Evolutionary conservation across 2,797 vertebrate species (phyloP), one percentile per base, ranked within the genome.

Genomic region (Lates japonicus): DNA sequence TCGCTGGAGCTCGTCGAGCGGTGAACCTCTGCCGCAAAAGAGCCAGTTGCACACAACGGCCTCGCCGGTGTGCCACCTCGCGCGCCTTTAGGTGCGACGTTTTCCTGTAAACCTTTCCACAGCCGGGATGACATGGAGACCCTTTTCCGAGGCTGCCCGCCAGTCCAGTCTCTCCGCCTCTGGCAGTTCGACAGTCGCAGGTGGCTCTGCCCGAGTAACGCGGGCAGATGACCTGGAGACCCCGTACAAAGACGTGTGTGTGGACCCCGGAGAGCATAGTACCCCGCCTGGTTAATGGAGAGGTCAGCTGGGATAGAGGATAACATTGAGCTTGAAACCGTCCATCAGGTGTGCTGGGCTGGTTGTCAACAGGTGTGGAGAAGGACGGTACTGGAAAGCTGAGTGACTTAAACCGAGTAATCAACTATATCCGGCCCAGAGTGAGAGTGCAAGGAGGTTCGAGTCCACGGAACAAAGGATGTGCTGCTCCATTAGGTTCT

Each of bases 281-380:
- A 37, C 97, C 95, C 31, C 97, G 96, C 71, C 96, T 97, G 42
- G 96, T 95, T 84, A 98, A 93, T n/a, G 98, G 97, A 93, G 98
- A 99, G 1, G 98, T n/a, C n/a, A n/a, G n/a, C n/a, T n/a, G 97
- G 97, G 96, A 74, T 99, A 20, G 97, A 97, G 4, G 97, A 97
- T 74, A 99, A 87, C 69, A 99, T 97, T 0, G 98, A n/a, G 98
- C 82, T 99, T 99, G 95, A 98, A 99, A 87, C 98, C 97, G 95
- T 99, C 98, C 97, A 99, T 98, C 91, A 99, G 95, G n/a, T n/a
- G 84, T 99, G 98, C 93, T 99, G n/a, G 98, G 58, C 98, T 97
- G 44, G 95, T 96, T 83, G 96, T 96, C 88, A 99, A 96, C 90
- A 99, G 97, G 94, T 99, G 98, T 42, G 98, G 97, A 80, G 98